A percentile compares a stretch with the other conserved stretches of the same genome.
Evolutionary conservation across 2,888 invertebrate genomes (phyloP).

Genomic region (Temnothorax unifasciatus): DNA sequence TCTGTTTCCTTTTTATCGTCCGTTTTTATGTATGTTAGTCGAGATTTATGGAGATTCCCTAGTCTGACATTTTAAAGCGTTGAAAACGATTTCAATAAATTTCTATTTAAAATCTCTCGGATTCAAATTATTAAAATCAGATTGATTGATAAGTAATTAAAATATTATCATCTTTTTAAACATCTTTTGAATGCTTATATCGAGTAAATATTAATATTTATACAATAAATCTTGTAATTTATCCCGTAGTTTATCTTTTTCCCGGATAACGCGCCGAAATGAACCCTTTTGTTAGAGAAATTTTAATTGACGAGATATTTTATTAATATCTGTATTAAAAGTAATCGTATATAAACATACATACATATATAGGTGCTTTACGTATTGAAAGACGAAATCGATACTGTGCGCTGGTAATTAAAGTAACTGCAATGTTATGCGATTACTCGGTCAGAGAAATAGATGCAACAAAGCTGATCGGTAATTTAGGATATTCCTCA

Average conservation of each 20-base stretch:
- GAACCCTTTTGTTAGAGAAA: not conserved
- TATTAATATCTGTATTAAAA: not conserved
- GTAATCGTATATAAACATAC: not conserved
- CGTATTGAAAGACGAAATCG: conserved; percentile 36
- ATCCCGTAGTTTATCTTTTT: not conserved
- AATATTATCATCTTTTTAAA: not conserved
- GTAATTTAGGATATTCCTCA: conserved; percentile 54
- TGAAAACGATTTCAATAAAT: not conserved
- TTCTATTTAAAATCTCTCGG: not conserved
- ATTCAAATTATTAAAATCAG: not conserved
- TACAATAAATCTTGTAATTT: not conserved
- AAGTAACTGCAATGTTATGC: conserved; percentile 38
- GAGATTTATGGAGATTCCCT: not conserved
- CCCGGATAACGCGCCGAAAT: not conserved
- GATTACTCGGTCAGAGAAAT: conserved; percentile 33
- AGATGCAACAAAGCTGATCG: conserved; percentile 56
- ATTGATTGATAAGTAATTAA: not conserved
- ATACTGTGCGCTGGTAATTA: conserved; percentile 29
- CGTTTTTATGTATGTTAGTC: not conserved
- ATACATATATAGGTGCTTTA: not conserved
- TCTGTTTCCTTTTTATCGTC: not conserved
- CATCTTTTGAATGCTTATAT: not conserved
- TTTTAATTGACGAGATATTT: conserved; percentile 5
- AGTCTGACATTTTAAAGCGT: not conserved
- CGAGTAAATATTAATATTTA: not conserved